A percentile compares a stretch with the other conserved stretches of the same genome.
phyloP scores from a whole-genome alignment of 2,888 invertebrate species.

The Yponomeuta malinellus region DNA sequence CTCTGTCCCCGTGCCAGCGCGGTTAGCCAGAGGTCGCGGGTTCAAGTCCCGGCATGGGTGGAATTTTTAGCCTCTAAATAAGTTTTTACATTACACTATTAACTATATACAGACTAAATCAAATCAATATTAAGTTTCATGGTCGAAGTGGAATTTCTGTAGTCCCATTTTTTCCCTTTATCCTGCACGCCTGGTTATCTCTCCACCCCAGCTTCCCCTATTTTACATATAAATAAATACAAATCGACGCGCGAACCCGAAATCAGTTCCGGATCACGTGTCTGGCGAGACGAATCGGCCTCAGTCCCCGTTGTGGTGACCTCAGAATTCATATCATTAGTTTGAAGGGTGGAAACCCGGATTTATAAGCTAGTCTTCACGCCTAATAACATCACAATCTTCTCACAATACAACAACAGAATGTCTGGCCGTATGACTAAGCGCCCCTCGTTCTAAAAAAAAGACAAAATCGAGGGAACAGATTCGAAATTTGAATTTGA shows the following conservation, averaged over 20 bases:
- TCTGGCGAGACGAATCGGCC: slow-evolving; percentile 74
- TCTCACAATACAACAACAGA: slow-evolving; percentile 67
- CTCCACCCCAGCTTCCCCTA: slow-evolving; percentile 44
- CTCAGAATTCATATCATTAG: not conserved
- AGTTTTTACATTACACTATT: too few species aligned
- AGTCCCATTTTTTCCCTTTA: not conserved
- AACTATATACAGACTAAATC: too few species aligned
- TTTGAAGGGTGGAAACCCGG: not conserved
- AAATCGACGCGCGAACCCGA: slow-evolving; percentile 56
- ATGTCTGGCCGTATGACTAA: slow-evolving; percentile 44
- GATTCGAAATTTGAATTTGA: slow-evolving; percentile 76
- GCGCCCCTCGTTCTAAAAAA: slow-evolving; percentile 39
- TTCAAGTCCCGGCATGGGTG: too few species aligned
- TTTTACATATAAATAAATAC: slow-evolving; percentile 70
- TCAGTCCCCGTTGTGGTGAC: slow-evolving; percentile 35
- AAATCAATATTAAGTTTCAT: too few species aligned
- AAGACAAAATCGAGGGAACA: slow-evolving; percentile 56
- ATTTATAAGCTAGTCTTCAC: slow-evolving; percentile 39
- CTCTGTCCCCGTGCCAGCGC: too few species aligned
- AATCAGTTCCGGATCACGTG: slow-evolving; percentile 78
- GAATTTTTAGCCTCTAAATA: too few species aligned
- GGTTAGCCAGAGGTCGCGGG: too few species aligned
- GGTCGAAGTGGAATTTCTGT: not conserved
- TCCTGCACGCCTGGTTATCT: slow-evolving; percentile 57
- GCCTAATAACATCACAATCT: slow-evolving; percentile 73